Evolutionary conservation across 92 coral and sea anemone species (phyloP), one percentile per base, ranked within the genome.

Genomic region (Bergia puertoricense): DNA sequence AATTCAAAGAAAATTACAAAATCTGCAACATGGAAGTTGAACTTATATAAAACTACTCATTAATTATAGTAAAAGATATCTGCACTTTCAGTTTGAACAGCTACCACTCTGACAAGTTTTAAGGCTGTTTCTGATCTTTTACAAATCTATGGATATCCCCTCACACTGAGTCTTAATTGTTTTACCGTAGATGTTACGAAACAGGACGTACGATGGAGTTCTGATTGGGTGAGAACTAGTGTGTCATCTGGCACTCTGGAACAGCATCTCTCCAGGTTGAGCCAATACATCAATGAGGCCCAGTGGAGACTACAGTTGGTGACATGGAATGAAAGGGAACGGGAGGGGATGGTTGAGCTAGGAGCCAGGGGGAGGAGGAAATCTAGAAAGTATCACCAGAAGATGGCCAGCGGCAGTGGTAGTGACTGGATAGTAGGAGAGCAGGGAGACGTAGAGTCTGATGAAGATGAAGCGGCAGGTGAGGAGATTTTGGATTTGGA

Each of bases 241-340:
- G 94, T 97, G 1, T 87, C 86, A 23, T 83, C 66, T 67, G 86
- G 81, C 74, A 83, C 95, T 72, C 89, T 97, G 81, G 99, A 95
- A 54, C 99, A 97, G 89, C 92, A 96, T 41, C 90, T 94, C 67
- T 97, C 99, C 45, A 92, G 99, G 11, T 91, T 97, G 89, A 94
- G 99, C 0, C 98, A 97, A 91, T 97, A 85, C 95, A 91, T 97
- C 81, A 94, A 92, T 59, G 99, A 97, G 86, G 99, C 98, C 4
- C 98, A 97, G 81, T 97, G 99, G 99, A 92, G 99, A 43, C 88
- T 91, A 57, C 99, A 97, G 90, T 91, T 97, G 66, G 99, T 97
- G 68, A 94, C 98, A 6, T 94, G 95, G 96, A 90, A 92, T 43
- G 94, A 90, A 16, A 86, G 90, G 42, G 62, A 89, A 15, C 73